phyloP scores from a whole-genome alignment of 2,888 invertebrate genomes.

The Falcaria lacertinaria region DNA sequence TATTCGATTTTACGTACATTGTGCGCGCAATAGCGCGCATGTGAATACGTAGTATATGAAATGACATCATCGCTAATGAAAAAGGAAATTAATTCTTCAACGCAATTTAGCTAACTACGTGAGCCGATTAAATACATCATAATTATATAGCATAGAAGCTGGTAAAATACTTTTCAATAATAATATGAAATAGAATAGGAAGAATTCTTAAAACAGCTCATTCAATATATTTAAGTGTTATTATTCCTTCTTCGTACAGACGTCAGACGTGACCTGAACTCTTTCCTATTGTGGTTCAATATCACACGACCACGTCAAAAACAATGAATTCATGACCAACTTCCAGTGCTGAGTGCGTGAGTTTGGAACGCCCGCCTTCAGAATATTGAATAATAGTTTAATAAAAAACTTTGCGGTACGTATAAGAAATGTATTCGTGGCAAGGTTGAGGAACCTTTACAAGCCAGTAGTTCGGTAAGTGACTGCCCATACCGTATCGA shows the following conservation, averaged over 20 bases:
- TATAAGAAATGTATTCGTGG: too few relatives aligned
- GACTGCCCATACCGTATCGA: too few relatives aligned
- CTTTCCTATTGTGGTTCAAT: slow-evolving; percentile 71
- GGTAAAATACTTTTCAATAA: background rate
- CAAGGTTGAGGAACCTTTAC: too few relatives aligned
- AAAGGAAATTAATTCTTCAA: background rate
- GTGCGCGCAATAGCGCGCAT: too few relatives aligned
- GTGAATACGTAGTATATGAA: background rate
- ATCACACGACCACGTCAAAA: slow-evolving; percentile 68
- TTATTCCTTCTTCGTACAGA: slow-evolving; percentile 59
- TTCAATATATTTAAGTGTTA: slow-evolving; percentile 56
- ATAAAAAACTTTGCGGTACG: slow-evolving; percentile 20
- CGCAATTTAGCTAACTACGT: background rate
- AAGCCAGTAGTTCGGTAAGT: too few relatives aligned
- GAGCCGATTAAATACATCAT: background rate
- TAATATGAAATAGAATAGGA: slow-evolving; percentile 22
- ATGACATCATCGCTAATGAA: background rate
- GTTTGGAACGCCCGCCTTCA: slow-evolving; percentile 41
- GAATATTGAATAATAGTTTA: slow-evolving; percentile 58
- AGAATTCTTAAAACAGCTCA: slow-evolving; percentile 65
- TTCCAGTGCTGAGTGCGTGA: slow-evolving; percentile 53
- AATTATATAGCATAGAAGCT: background rate
- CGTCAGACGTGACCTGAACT: slow-evolving; percentile 71
- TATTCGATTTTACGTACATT: too few relatives aligned
- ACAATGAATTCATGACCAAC: slow-evolving; percentile 75